A percentile compares a stretch with the other conserved stretches of the same genome.
Conservation (phyloP, 2,888 invertebrate species). For the Adineta ricciae region DNA sequence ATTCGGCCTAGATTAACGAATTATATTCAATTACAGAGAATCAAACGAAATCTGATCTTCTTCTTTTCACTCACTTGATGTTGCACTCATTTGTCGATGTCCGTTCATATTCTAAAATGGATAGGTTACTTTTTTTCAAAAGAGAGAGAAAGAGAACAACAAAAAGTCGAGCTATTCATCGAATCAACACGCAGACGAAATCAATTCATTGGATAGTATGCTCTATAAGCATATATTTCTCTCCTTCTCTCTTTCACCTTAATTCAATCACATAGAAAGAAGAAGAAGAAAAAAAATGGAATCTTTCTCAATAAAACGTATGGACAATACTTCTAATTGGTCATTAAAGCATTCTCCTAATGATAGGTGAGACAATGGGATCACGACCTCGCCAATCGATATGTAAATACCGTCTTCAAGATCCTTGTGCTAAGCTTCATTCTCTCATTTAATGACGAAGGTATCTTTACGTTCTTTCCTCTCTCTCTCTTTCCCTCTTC, state of each 20-base stretch:
- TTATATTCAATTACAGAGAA: no score
- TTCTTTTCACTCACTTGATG: background rate
- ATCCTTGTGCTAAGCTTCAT: slow-evolving; percentile 14
- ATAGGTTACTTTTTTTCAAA: background rate
- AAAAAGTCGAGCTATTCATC: background rate
- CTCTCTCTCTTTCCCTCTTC: background rate
- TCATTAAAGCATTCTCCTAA: background rate
- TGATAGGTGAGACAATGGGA: background rate
- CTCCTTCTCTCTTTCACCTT: no score
- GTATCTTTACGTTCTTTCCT: background rate
- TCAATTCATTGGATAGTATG: background rate
- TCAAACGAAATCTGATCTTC: background rate
- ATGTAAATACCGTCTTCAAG: slow-evolving; percentile 13
- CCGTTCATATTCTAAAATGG: background rate
- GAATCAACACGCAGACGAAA: background rate
- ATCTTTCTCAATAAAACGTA: background rate
- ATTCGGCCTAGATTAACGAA: slow-evolving; percentile 18
- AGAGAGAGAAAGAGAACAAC: background rate
- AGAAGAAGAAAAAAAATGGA: background rate
- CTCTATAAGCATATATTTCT: background rate
- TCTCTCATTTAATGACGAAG: background rate
- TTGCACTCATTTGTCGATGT: background rate
- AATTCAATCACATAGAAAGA: no score
- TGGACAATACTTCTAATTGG: background rate
- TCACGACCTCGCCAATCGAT: slow-evolving; percentile 7